Percentiles rank a stretch among this genome's conserved stretches.
phyloP scores from a whole-genome alignment of 2,113 vertebrate genomes.

The Alouatta palliata region DNA sequence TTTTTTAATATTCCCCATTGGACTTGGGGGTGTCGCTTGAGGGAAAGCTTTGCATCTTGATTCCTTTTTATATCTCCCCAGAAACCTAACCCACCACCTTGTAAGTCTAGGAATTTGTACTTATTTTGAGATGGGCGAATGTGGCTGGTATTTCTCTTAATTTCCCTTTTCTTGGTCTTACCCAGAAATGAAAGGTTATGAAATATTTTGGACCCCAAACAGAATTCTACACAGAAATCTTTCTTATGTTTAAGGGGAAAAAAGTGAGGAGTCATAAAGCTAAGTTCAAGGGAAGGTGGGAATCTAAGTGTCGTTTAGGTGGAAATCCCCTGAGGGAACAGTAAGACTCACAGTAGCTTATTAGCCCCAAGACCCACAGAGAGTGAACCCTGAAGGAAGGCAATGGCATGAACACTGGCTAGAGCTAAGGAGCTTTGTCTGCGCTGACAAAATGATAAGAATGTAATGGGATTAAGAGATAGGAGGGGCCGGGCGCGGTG shows the following conservation, averaged over 20 bases:
- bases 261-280: background rate
- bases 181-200: background rate
- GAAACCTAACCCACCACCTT: background rate
- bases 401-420: background rate
- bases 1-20: background rate
- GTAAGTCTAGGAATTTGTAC: background rate
- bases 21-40: background rate
- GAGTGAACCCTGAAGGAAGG: background rate
- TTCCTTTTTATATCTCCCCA: background rate
- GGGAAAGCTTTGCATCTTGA: background rate
- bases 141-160: background rate
- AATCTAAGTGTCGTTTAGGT: background rate
- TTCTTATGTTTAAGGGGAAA: background rate
- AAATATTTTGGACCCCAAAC: background rate
- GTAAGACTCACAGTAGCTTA: background rate
- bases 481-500: too few relatives aligned
- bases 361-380: background rate
- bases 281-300: background rate
- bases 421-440: background rate
- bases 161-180: background rate
- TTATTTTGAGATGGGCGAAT: background rate
- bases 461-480: background rate
- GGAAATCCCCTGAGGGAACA: background rate
- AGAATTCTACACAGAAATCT: background rate
- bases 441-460: background rate